Evolutionary conservation across 2,797 vertebrate species (phyloP).

Genomic region (Gallinago stenura): DNA sequence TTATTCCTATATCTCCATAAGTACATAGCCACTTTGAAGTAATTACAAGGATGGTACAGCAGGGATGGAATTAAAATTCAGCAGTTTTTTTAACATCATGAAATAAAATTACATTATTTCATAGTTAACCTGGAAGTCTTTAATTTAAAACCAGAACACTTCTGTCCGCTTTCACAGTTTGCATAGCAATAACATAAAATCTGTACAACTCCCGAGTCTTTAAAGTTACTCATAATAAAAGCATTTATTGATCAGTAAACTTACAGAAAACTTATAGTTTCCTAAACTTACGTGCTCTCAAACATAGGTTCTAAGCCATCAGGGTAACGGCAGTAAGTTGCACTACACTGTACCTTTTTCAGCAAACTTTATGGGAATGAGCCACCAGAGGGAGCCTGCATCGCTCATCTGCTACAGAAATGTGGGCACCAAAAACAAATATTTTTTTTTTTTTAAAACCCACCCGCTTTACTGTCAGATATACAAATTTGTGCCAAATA

Average conservation of each 20-base stretch:
- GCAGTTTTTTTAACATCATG: accelerated
- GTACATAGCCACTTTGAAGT: neutral
- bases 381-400: slow-evolving; percentile 52
- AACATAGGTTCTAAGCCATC: neutral
- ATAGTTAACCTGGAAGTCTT: neutral
- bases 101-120: neutral
- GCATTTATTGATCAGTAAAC: neutral
- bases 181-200: neutral
- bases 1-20: neutral
- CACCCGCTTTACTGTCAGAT: neutral
- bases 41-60: neutral
- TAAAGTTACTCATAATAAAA: neutral
- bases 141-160: neutral
- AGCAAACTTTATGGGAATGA: accelerated
- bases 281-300: neutral
- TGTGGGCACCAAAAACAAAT: accelerated
- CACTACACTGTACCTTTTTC: accelerated
- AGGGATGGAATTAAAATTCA: neutral
- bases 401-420: neutral
- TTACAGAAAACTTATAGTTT: neutral
- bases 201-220: accelerated
- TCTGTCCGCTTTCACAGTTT: neutral
- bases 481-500: neutral
- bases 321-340: accelerated
- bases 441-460: too few relatives aligned